Base-by-base conservation (phyloP, 2,113 vertebrate species). In the Platichthys flesus region DNA sequence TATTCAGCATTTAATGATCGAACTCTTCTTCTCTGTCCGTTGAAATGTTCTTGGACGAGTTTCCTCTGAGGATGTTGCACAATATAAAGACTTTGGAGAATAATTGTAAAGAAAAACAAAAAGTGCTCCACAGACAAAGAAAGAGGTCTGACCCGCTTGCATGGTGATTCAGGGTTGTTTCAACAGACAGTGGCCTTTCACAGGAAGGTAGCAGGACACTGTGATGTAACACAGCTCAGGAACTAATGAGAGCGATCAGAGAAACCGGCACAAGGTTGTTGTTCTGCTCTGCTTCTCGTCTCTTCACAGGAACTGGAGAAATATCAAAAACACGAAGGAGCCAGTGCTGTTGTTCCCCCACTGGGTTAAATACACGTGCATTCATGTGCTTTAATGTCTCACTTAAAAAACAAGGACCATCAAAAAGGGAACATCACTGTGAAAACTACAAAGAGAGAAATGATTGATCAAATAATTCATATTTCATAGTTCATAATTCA, bases 141-240 rank as follows among this genome's bases (percentile, higher is more conserved):
- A 56, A 75, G 81, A 52, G 51, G 73, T 78, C 79, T 78, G 78
- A 78, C 67, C 63, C 77, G 63, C 35, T 83, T 83, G 87, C 78
- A 76, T 91, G 82, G 84, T 89, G 82, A 91, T 90, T 87, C 74
- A 87, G 83, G 82, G 59, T 71, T 82, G 69, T 67, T 86, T 90
- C 74, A 88, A 82, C 79, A 82, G 89, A 58, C 66, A 64, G 71
- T 78, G 67, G 73, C 82, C 79, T 90, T 92, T 89, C 84, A 89
- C 31, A 13, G 61, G 77, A 81, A 76, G 85, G 86, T 82, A 75
- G 80, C 88, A 85, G 82, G 84, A 90, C 75, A 73, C 54, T 18
- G 21, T 84, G 73, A 91, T 82, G 88, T 84, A 58, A 87, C 56
- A 69, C 74, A 62, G 86, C 83, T 85, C 64, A 83, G 31, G 31